Evolutionary conservation across 2,888 invertebrate genomes (phyloP).

Genomic region (Xylota sylvarum): DNA sequence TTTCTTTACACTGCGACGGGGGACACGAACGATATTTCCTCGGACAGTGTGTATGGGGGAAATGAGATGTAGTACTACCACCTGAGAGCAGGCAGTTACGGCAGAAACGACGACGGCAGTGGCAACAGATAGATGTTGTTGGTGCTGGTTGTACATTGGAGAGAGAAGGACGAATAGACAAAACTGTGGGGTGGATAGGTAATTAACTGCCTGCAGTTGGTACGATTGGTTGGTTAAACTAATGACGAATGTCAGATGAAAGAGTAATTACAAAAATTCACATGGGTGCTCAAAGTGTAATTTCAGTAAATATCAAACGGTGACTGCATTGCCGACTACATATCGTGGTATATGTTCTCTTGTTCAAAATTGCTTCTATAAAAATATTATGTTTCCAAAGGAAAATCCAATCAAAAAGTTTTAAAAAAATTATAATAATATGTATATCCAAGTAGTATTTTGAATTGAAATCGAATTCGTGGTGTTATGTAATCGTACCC

Average conservation of each 20-base stretch:
- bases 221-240: conserved; percentile 18
- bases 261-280: conserved; percentile 4
- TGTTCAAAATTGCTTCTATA: no score
- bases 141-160: conserved; percentile 10
- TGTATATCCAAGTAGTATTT: no score
- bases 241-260: conserved; percentile 52
- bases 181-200: conserved; percentile 1
- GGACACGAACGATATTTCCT: conserved; percentile 65
- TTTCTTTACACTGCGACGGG: conserved; percentile 40
- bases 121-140: conserved; percentile 47
- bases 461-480: no score
- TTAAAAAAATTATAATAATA: no score
- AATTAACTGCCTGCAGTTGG: conserved; percentile 45
- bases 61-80: conserved; percentile 74
- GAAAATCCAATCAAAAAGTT: no score
- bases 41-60: conserved; percentile 64
- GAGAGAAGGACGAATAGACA: not conserved
- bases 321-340: conserved; percentile 13
- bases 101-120: conserved; percentile 27
- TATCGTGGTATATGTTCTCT: no score
- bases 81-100: conserved; percentile 63
- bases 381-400: no score
- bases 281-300: not conserved
- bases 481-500: no score
- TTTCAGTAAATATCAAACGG: conserved; percentile 3